Conservation (phyloP, 2,113 vertebrate genomes). For the Plestiodon gilberti region DNA sequence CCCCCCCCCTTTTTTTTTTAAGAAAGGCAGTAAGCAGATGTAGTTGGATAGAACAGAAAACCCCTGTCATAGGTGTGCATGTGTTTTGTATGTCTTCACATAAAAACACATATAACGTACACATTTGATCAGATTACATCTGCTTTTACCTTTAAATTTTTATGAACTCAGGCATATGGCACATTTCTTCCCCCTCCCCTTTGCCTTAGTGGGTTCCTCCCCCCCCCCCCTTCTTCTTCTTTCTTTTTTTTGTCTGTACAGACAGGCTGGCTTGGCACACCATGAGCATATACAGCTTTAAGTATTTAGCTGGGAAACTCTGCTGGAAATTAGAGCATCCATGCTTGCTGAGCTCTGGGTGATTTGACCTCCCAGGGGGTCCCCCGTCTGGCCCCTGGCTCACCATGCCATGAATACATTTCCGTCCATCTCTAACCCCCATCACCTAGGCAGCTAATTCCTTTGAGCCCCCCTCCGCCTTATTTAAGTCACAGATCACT, state of each 20-base stretch:
- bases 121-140: slow-evolving; percentile 78
- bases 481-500: slow-evolving; percentile 99
- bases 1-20: slow-evolving; percentile 15
- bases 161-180: slow-evolving; percentile 80
- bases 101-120: slow-evolving; percentile 60
- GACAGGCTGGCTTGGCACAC: slow-evolving; percentile 74
- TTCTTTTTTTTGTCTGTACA: slow-evolving; percentile 63
- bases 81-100: slow-evolving; percentile 67
- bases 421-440: slow-evolving; percentile 82
- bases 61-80: slow-evolving; percentile 47
- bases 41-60: slow-evolving; percentile 60
- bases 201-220: slow-evolving; percentile 56
- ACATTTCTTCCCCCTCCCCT: slow-evolving; percentile 56
- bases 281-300: slow-evolving; percentile 78
- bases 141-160: slow-evolving; percentile 84
- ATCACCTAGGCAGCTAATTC: slow-evolving; percentile 97
- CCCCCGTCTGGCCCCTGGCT: slow-evolving; percentile 81
- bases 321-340: slow-evolving; percentile 75
- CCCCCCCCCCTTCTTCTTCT: slow-evolving; percentile 30
- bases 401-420: slow-evolving; percentile 83
- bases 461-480: slow-evolving; percentile 90
- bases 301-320: slow-evolving; percentile 77
- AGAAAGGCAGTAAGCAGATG: slow-evolving; percentile 47
- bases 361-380: slow-evolving; percentile 80
- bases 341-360: slow-evolving; percentile 82